phyloP scores from a whole-genome alignment of 2,888 invertebrate species.

The Cotesia congregata region DNA sequence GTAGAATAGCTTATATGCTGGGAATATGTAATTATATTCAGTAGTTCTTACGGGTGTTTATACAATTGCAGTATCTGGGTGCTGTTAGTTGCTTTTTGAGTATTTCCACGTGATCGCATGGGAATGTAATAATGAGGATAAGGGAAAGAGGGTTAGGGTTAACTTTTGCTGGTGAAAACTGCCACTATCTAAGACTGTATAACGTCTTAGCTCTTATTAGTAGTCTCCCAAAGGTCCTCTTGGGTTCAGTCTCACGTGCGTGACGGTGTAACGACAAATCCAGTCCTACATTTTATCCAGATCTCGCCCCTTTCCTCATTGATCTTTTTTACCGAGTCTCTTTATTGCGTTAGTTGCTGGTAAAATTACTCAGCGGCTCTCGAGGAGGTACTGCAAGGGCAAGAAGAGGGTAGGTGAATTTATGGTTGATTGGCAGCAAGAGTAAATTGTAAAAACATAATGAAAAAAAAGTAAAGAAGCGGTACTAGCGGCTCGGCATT shows the following conservation, averaged over 20 bases:
- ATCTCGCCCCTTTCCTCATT: neutral
- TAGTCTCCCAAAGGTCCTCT: constrained; percentile 63
- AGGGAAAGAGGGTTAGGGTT: constrained; percentile 20
- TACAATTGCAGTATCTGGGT: constrained; percentile 22
- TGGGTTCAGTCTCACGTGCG: constrained; percentile 52
- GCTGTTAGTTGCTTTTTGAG: constrained; percentile 20
- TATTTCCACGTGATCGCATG: constrained; percentile 47
- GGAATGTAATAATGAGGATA: constrained; percentile 61
- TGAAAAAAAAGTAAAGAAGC: constrained; percentile 48
- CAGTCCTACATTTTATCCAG: neutral
- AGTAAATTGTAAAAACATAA: constrained; percentile 10
- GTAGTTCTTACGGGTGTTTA: constrained; percentile 6
- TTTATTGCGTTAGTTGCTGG: neutral
- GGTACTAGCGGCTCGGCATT: constrained; percentile 70
- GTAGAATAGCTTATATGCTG: constrained; percentile 66
- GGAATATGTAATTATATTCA: constrained; percentile 39
- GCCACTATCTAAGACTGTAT: constrained; percentile 20
- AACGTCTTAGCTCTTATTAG: constrained; percentile 62
- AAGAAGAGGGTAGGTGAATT: neutral
- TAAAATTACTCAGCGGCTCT: too few species aligned
- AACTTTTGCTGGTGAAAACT: constrained; percentile 12
- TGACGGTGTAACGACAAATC: constrained; percentile 12
- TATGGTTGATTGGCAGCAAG: constrained; percentile 20
- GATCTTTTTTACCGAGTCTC: neutral
- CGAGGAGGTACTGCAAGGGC: neutral